Conservation (phyloP, 2,113 vertebrate genomes). For the Tenrec ecaudatus region DNA sequence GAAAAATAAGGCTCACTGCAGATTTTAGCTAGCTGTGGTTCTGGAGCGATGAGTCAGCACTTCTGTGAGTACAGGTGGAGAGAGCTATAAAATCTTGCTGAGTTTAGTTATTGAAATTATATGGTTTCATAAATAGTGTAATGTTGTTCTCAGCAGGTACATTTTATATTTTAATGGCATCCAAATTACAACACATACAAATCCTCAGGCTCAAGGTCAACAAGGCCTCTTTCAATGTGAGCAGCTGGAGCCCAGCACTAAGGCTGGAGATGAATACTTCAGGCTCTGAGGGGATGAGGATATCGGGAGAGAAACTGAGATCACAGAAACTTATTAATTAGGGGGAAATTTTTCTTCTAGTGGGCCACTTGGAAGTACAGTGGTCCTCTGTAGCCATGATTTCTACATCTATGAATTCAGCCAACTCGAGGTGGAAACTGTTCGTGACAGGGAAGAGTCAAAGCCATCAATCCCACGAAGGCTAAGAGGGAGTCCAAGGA, state of each 20-base stretch:
- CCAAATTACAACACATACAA: conserved; percentile 70
- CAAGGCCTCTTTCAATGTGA: conserved; percentile 56
- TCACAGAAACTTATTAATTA: conserved; percentile 59
- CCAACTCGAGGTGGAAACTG: not conserved
- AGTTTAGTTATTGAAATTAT: conserved; percentile 86
- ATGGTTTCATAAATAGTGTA: conserved; percentile 87
- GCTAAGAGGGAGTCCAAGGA: not conserved
- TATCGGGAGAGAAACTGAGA: conserved; percentile 59
- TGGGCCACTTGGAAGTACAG: not conserved
- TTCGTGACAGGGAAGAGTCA: not conserved
- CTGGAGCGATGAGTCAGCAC: conserved; percentile 83
- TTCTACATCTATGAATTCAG: not conserved
- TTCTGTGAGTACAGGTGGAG: conserved; percentile 85
- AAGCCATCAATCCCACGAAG: not conserved
- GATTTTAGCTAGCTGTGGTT: conserved; percentile 74
- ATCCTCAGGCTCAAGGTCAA: conserved; percentile 74
- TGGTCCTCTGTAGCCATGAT: not conserved
- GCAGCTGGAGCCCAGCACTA: conserved; percentile 67
- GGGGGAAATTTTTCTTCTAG: conserved; percentile 66
- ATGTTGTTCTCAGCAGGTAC: conserved; percentile 85
- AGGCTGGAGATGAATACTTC: conserved; percentile 72
- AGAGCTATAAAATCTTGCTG: conserved; percentile 89
- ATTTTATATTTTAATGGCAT: conserved; percentile 83
- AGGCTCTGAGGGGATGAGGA: conserved; percentile 68
- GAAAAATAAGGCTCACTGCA: conserved; percentile 74